phyloP scores from a whole-genome alignment of 1,140 invertebrate genomes.

The Solen grandis region DNA sequence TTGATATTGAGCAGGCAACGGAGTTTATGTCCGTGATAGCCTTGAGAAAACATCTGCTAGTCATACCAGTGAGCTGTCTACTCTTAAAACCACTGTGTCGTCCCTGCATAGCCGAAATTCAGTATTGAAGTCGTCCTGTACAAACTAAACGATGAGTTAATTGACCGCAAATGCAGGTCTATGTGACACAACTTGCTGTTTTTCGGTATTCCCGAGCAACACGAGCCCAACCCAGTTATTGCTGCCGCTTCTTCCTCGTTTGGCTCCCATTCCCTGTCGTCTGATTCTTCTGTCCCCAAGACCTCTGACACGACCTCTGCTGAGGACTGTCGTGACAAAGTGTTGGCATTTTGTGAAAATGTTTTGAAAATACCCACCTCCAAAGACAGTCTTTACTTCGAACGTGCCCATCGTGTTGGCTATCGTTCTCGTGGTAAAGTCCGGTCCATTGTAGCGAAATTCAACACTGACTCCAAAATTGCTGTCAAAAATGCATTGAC shows the following conservation, averaged over 20 bases:
- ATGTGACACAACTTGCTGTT: conserved; percentile 5
- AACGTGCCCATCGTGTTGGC: background rate
- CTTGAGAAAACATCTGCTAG: background rate
- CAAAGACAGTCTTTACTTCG: background rate
- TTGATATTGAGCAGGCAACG: background rate
- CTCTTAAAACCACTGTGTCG: background rate
- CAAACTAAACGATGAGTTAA: background rate
- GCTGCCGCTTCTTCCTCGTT: background rate
- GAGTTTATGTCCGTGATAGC: background rate
- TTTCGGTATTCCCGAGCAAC: conserved; percentile 1
- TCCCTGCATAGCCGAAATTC: background rate
- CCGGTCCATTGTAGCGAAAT: background rate
- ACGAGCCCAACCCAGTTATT: background rate
- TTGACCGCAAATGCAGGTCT: background rate
- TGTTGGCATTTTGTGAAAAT: background rate
- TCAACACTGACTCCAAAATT: background rate
- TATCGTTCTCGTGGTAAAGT: background rate
- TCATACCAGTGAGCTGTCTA: background rate
- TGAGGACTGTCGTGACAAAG: background rate
- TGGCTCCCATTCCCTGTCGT: no score
- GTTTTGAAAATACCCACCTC: background rate
- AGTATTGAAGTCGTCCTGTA: background rate
- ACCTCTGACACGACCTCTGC: background rate
- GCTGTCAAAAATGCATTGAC: background rate
- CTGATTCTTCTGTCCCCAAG: no score